A percentile compares a stretch with the other conserved stretches of the same genome.
phyloP scores from a whole-genome alignment of 2,113 vertebrate genomes.

The Ardeotis arabs region DNA sequence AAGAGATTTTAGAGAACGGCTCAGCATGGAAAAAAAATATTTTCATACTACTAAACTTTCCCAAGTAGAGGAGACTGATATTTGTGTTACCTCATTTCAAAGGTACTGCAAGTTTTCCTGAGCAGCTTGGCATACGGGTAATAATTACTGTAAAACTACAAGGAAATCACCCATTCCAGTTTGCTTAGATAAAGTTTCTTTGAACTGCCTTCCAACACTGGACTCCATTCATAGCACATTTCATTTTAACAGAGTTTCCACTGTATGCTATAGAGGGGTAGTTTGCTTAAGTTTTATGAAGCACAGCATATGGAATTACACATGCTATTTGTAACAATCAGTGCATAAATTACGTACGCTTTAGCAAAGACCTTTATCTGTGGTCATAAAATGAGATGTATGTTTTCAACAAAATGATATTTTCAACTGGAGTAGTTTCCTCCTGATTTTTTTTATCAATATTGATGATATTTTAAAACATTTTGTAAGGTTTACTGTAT shows the following conservation, averaged over 20 bases:
- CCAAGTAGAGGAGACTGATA: background rate
- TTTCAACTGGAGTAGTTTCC: background rate
- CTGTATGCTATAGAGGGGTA: background rate
- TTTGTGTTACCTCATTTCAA: conserved; percentile 47
- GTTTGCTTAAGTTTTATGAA: background rate
- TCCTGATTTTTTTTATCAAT: background rate
- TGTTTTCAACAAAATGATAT: background rate
- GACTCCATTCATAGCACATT: background rate
- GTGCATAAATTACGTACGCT: conserved; percentile 12
- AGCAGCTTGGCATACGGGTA: background rate
- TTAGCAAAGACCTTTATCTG: background rate
- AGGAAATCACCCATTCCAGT: conserved; percentile 47
- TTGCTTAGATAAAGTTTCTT: conserved; percentile 57
- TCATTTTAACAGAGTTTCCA: conserved; percentile 15
- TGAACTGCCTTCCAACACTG: conserved; percentile 49
- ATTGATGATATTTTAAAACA: background rate
- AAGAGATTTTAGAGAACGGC: conserved; percentile 27
- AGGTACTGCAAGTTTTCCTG: background rate
- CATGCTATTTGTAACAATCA: conserved; percentile 20
- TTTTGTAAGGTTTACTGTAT: background rate
- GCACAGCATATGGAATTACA: conserved; percentile 16
- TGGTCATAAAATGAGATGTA: background rate
- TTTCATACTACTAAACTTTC: conserved; percentile 9
- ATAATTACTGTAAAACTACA: conserved; percentile 44
- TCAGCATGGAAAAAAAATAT: conserved; percentile 7